phyloP scores from a whole-genome alignment of 1,140 invertebrate genomes.

The Caerostris darwini region DNA sequence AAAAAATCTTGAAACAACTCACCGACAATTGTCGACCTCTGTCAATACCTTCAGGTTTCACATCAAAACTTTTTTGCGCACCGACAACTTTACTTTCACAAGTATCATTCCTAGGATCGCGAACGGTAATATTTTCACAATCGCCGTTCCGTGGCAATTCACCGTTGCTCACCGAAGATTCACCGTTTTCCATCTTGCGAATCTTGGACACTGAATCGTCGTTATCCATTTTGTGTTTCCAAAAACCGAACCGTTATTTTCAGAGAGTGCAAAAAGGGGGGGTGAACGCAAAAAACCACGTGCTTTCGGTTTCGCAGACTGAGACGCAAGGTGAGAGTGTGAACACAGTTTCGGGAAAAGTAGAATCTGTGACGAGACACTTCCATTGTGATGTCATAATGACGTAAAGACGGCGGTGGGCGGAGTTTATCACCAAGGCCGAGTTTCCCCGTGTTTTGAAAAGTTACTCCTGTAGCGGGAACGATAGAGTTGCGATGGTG shows the following conservation, averaged over 20 bases:
- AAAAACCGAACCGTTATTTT: background rate
- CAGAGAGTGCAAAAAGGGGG: background rate
- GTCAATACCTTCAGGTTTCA: conserved; percentile 31
- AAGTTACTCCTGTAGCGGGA: conserved; percentile 16
- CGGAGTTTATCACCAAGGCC: conserved; percentile 57
- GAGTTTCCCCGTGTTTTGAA: conserved; percentile 56
- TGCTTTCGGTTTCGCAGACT: conserved; percentile 1
- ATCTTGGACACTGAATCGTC: background rate
- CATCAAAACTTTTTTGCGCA: background rate
- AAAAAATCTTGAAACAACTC: background rate
- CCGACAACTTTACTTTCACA: background rate
- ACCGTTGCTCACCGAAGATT: background rate
- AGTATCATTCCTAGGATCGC: conserved; percentile 1
- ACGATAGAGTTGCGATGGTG: background rate
- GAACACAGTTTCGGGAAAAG: conserved; percentile 1
- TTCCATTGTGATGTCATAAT: conserved; percentile 58
- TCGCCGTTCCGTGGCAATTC: background rate
- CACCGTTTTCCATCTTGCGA: background rate
- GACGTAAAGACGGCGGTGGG: conserved; percentile 38
- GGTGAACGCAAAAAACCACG: conserved; percentile 17
- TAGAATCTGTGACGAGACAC: conserved; percentile 53
- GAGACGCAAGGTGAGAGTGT: conserved; percentile 56
- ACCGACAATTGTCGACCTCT: conserved; percentile 48
- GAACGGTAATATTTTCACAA: conserved; percentile 4
- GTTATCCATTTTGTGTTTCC: background rate